These are phyloP conservation scores for Galemys pyrenaicus DNA, from an alignment of 2,113 vertebrate species.

Conservation along the genomic window DNA sequence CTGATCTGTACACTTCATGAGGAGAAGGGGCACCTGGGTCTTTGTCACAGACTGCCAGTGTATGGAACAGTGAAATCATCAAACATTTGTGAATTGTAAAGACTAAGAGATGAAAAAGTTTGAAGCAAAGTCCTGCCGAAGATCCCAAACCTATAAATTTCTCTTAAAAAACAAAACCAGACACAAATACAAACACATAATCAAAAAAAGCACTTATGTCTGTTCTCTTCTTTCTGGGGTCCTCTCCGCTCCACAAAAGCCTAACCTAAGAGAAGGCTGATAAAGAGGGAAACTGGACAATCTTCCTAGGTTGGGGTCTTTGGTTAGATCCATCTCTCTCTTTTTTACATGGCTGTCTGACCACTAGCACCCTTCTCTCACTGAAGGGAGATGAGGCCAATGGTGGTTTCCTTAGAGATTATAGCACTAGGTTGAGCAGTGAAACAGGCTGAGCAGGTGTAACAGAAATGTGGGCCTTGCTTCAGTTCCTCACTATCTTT, in stretches of 20 bases:
- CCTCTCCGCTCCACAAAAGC: neutral
- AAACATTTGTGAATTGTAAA: neutral
- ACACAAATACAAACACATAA: neutral
- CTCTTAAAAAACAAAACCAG: slow-evolving; percentile 13
- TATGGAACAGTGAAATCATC: neutral
- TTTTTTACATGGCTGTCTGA: neutral
- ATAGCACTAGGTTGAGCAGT: neutral
- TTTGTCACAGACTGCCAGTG: neutral
- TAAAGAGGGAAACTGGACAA: neutral
- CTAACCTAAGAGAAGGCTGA: neutral
- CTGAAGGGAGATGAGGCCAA: neutral
- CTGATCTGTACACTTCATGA: neutral
- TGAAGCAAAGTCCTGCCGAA: neutral
- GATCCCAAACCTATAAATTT: neutral
- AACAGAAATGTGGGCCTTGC: neutral
- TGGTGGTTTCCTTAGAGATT: neutral
- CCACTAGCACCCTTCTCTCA: neutral
- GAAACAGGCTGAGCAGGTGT: neutral
- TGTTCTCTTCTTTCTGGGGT: neutral
- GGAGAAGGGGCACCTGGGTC: neutral
- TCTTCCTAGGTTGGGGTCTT: neutral
- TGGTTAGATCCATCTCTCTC: neutral
- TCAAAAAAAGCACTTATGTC: neutral
- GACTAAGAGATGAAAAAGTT: neutral
- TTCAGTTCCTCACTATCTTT: slow-evolving; percentile 25